Evolutionary conservation across 2,888 invertebrate genomes (phyloP), one percentile per base, ranked within the genome.

Genomic region (Prenolepis imparis): DNA sequence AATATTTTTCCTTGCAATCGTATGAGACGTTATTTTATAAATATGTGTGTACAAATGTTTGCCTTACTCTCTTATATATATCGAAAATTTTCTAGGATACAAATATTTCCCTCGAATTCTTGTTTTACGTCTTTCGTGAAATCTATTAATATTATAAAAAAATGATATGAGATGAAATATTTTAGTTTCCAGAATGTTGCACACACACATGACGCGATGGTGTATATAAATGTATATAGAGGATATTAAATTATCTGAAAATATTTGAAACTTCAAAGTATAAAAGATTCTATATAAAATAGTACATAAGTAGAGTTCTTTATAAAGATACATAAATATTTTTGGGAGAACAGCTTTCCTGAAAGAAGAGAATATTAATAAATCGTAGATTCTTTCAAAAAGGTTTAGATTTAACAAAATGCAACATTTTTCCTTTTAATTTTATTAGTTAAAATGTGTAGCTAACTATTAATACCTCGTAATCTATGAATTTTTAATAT

Each of bases 11-110:
- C 57, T 57, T 32, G 15, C 15, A 21, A 74, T 61, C 12, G 3
- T 18, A 57, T 24, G 36, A 57, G 36, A 39, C 9, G 52, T 70
- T 4, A n/a, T 68, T 6, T 70, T 52, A 11, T n/a, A 63, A 63
- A 63, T 39, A 36, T 36, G 36, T 36, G 36, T 36, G n/a, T 39
- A 41, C 39, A 41, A 72, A 57, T 57, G n/a, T 72, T 72, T 72
- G 24, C 32, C 32, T 36, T 36, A 28, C 32, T 32, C 9, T 57
- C 15, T 44, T 15, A 15, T 39, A 15, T 39, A 72, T 18, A 12
- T 72, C 24, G 39, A 39, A 28, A 28, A 72, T 39, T 39, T 12
- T 72, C 57, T 39, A 57, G 9, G 57, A 18, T 70, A 55, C 15
- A 39, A 39, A 15, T 21, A 36, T 52, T 21, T 68, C 15, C 3